Evolutionary conservation across 2,797 vertebrate genomes (phyloP).

Genomic region (Catamblyrhynchus diadema): DNA sequence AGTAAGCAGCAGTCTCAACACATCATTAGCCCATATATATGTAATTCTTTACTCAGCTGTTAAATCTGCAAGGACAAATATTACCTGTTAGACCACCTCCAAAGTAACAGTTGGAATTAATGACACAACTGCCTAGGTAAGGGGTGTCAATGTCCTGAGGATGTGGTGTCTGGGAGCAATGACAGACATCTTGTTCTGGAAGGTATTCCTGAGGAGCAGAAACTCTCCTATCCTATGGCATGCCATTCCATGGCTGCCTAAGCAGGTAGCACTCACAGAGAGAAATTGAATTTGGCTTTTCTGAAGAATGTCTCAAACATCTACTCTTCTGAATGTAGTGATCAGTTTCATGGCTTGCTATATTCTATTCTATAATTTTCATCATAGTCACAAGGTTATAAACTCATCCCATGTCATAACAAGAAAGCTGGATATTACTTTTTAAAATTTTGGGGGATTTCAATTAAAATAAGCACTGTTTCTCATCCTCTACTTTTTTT

Average conservation of each 20-base stretch:
- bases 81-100: neutral
- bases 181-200: neutral
- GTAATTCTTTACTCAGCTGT: conserved; percentile 22
- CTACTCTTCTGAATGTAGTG: neutral
- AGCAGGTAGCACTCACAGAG: neutral
- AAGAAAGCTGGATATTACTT: neutral
- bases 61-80: conserved; percentile 44
- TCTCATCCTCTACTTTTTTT: neutral
- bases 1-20: conserved; percentile 34
- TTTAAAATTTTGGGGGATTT: neutral
- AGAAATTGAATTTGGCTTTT: neutral
- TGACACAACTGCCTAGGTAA: neutral
- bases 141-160: neutral
- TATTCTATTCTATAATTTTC: neutral
- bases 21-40: conserved; percentile 41
- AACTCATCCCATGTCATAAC: neutral
- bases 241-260: neutral
- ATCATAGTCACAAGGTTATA: neutral
- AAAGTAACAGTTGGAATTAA: conserved; percentile 12
- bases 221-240: neutral
- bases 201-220: neutral
- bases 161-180: neutral
- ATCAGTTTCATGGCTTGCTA: neutral
- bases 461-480: neutral
- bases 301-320: neutral